Evolutionary conservation across 2,797 vertebrate genomes (phyloP), one percentile per base, ranked within the genome.

Genomic region (Anabacerthia variegaticeps): DNA sequence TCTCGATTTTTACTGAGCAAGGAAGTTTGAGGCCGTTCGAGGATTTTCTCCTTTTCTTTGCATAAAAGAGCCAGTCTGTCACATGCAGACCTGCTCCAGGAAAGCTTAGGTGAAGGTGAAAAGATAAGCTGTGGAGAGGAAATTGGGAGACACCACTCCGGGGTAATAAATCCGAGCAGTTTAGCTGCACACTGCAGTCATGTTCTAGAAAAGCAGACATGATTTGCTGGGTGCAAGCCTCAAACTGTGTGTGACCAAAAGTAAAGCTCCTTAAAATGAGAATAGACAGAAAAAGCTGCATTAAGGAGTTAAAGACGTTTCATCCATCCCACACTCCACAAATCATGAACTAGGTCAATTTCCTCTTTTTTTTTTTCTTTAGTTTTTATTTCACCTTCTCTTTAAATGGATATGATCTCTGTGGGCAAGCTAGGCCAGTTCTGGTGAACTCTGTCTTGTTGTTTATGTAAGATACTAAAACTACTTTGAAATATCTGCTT

Each of bases 131-230:
- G 36, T 30, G 39, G 59, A 48, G 46, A 56, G 59, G 34, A 59
- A 85, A 37, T 0, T 1, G 75, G 32, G 46, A 51, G 32, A 23
- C 6, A 2, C 7, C 0, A 0, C 55, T 18, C 1, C 2, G 26
- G 30, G n/a, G 16, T 24, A 37, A 76, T 66, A 79, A 88, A 69
- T 80, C 46, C 2, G 1, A 66, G 63, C 13, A 12, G 48, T 43
- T 66, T 44, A 44, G 48, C 63, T 71, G 36, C 15, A 12, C 1
- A 0, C 27, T 43, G 24, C 20, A 81, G 67, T 26, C 52, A 4
- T 1, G 0, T 22, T 43, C 59, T 24, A 7, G 52, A 69, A 76
- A 28, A 69, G 59, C 66, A 48, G 59, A 14, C 7, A 3, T 76
- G 63, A 80, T 88, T 83, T 91, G 82, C 82, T 85, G 59, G 55